phyloP scores from a whole-genome alignment of 2,797 vertebrate species.

The Crax fasciolata region DNA sequence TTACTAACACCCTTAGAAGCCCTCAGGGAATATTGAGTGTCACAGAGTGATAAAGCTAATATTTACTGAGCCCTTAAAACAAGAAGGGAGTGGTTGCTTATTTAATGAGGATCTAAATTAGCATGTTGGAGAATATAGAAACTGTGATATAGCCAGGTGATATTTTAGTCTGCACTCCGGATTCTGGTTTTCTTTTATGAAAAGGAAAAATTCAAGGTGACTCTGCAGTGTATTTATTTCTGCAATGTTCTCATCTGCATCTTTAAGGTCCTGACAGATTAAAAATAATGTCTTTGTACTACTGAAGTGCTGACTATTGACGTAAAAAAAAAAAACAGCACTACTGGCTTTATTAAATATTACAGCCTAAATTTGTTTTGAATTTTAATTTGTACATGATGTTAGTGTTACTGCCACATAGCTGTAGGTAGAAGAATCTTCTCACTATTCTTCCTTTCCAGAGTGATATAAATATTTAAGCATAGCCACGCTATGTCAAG shows the following conservation, averaged over 20 bases:
- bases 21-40: slow-evolving; percentile 48
- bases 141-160: background rate
- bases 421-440: background rate
- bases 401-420: background rate
- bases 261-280: background rate
- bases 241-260: background rate
- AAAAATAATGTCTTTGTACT: background rate
- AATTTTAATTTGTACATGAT: background rate
- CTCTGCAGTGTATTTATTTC: background rate
- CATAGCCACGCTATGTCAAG: background rate
- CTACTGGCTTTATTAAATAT: background rate
- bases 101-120: slow-evolving; percentile 31
- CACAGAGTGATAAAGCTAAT: slow-evolving; percentile 40
- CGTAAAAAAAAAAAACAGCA: background rate
- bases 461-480: background rate
- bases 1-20: slow-evolving; percentile 44
- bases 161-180: background rate
- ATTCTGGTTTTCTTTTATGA: slow-evolving; percentile 18
- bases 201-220: background rate
- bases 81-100: slow-evolving; percentile 17
- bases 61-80: slow-evolving; percentile 63
- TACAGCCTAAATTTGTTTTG: background rate
- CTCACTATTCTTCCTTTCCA: background rate
- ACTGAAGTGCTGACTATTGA: background rate
- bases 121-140: background rate